Evolutionary conservation across 2,888 invertebrate species (phyloP), one percentile per base, ranked within the genome.

Genomic region (Rhorus exstirpatorius): DNA sequence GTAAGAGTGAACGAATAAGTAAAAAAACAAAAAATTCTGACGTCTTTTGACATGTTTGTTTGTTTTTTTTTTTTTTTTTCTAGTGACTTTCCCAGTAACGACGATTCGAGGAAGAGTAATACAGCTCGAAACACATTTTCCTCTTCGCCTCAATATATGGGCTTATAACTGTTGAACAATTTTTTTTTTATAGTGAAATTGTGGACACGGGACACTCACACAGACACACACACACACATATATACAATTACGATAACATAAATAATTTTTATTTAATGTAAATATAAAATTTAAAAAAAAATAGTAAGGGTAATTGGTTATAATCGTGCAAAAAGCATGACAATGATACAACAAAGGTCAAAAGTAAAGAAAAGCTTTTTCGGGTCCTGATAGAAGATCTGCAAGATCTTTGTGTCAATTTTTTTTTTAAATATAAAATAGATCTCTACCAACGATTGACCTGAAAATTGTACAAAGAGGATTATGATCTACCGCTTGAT

Each of bases 141-240:
- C 79, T 91, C 92, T 72, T 92, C 92, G 77, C 92, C 92, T 80
- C 92, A 92, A 85, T 92, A 92, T 83, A 92, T 92, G 90, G 92
- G 92, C 86, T 89, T 92, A 88, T 92, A 91, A 91, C 87, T 84
- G 84, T 86, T 85, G 46, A 82, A 79, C 65, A 38, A 65, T n/a
- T 76, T 78, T 78, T 68, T 77, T 77, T 55, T 67, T 51, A 75
- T 83, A 83, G 81, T 55, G n/a, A 70, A 75, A 81, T 83, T 81
- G 49, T 72, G 49, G 77, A 70, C 68, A 71, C 75, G 68, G 35
- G 46, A 4, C 19, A 49, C 8, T 17, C 12, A 44, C 19, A 70
- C 14, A 38, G 35, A n/a, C 41, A 63, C 14, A 38, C 17, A 24
- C 24, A 10, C n/a, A 53, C 14, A 63, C 1, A 75, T 49, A 38